Base-by-base conservation (phyloP, 1,140 invertebrate species). In the Bombus ignitus region DNA sequence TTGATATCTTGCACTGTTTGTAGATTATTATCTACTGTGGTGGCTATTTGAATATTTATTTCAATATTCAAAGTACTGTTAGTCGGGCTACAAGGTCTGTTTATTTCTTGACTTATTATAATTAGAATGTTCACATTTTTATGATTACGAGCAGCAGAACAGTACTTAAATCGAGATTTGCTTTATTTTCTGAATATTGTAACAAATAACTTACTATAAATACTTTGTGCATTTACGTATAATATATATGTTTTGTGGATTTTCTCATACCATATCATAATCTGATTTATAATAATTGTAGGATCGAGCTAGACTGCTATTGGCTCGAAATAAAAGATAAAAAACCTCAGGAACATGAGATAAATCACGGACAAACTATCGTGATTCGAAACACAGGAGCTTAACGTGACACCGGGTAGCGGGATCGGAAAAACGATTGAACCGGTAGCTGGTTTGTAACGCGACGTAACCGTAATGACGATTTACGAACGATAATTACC, bases 401-500 rank as follows among this genome's bases (percentile, higher is more conserved):
- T 86, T 86, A 89, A 88, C 87, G 80, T 53, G 76, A 89, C 72
- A 78, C n/a, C 62, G 32, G 65, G 15, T 35, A 62, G 53, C 35
- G 12, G 37, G 42, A 86, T 83, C 65, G 70, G 57, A 86, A 89
- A 89, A 86, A 86, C 62, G 74, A 68, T n/a, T 39, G 68, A 73
- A 82, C 88, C 74, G 73, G 83, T 85, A 87, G 83, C 78, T 68
- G 53, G 42, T 71, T 80, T 44, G 76, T 87, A 77, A 88, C 53
- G 73, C 32, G 44, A 35, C 73, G 59, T 81, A 85, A 85, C 71
- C 75, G 39, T 81, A 85, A 89, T 83, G 87, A 89, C 87, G 87
- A 89, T 89, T 89, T 83, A 86, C 87, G 70, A 65, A 78, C 75
- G 88, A 90, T 89, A 89, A 89, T 78, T 68, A 87, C 78, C 88